Percentiles rank a stretch among this genome's conserved stretches.
Evolutionary conservation across 2,113 vertebrate genomes (phyloP).

Genomic region (Rhinoderma darwinii): DNA sequence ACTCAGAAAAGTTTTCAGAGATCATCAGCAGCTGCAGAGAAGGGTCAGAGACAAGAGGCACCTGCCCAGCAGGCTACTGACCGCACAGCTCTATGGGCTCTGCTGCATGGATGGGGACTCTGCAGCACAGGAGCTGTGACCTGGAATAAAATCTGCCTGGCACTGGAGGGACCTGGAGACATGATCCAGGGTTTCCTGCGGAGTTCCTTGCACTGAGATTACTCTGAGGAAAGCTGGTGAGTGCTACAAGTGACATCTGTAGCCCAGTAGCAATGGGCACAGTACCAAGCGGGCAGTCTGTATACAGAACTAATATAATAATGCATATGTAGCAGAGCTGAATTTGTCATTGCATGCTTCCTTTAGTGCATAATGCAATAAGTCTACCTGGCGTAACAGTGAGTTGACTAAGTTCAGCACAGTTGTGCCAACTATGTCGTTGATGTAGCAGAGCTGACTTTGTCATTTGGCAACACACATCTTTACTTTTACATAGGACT

Average conservation of each 20-base stretch:
- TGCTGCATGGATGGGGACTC: not conserved
- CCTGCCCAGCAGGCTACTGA: slow-evolving; percentile 34
- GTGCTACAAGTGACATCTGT: not conserved
- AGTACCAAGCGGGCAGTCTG: not conserved
- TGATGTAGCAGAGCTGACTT: too few species aligned
- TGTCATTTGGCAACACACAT: not conserved
- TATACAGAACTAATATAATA: not conserved
- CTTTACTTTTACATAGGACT: not conserved
- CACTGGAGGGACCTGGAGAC: not conserved
- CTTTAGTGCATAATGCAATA: not conserved
- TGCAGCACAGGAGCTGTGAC: slow-evolving; percentile 2
- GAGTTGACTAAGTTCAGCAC: too few species aligned
- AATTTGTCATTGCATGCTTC: not conserved
- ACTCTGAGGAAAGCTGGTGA: not conserved
- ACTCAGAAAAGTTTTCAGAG: slow-evolving; percentile 24
- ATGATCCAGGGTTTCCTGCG: slow-evolving; percentile 14
- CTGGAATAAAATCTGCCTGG: slow-evolving; percentile 33
- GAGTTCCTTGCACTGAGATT: not conserved
- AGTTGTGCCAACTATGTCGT: not conserved
- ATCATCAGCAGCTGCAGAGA: slow-evolving; percentile 35
- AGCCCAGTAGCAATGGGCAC: not conserved
- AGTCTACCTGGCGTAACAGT: not conserved
- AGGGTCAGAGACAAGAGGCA: slow-evolving; percentile 41
- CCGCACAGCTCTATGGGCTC: slow-evolving; percentile 4
- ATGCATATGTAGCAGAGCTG: slow-evolving; percentile 8